Conservation (phyloP, 2,797 vertebrate species). For the Sebastiscus tertius region DNA sequence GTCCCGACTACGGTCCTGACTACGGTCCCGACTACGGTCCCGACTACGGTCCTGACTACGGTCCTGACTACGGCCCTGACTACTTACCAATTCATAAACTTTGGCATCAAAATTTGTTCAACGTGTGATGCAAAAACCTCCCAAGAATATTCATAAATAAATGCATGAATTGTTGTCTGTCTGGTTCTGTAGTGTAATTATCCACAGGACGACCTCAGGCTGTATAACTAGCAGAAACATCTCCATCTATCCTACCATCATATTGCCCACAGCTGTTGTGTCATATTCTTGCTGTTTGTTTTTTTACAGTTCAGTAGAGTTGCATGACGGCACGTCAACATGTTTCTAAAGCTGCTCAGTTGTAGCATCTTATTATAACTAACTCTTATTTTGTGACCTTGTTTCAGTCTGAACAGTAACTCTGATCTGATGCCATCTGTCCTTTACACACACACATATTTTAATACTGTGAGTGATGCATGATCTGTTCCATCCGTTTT, state of each 20-base stretch:
- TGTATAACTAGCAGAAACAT: background rate
- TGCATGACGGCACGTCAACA: conserved; percentile 39
- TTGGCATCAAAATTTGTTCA: background rate
- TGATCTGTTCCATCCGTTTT: conserved; percentile 23
- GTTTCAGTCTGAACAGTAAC: conserved; percentile 16
- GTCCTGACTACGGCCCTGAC: background rate
- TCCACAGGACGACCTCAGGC: conserved; percentile 26
- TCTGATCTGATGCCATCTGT: conserved; percentile 4
- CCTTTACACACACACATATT: background rate
- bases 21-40: background rate
- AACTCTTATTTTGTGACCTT: conserved; percentile 25
- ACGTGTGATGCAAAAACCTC: background rate
- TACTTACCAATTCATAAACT: background rate
- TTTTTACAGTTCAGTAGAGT: conserved; percentile 16
- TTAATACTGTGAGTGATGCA: conserved; percentile 38
- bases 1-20: background rate
- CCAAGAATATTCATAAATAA: background rate
- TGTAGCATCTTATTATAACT: background rate
- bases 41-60: background rate
- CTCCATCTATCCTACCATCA: background rate
- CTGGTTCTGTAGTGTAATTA: background rate
- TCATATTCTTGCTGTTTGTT: conserved; percentile 15
- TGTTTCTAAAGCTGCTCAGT: conserved; percentile 7
- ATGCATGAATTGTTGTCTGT: background rate
- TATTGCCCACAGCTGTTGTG: conserved; percentile 1